Evolutionary conservation across 2,888 invertebrate genomes (phyloP).

Genomic region (Eledona agricola): DNA sequence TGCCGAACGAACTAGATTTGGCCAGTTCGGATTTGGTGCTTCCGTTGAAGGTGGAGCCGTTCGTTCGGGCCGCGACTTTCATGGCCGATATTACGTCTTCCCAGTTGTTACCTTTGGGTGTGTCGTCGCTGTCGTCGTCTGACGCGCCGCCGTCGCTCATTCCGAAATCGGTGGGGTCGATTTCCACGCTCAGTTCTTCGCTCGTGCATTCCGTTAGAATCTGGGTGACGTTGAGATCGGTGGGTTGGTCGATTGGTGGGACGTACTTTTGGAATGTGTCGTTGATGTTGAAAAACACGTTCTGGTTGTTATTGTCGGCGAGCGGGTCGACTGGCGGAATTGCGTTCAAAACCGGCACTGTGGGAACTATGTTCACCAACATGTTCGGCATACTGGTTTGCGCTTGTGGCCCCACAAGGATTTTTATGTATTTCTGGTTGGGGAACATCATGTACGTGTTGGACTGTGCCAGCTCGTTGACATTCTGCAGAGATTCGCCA

Average conservation of each 20-base stretch:
- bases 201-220: slow-evolving; percentile 52
- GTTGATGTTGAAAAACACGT: slow-evolving; percentile 57
- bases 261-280: slow-evolving; percentile 55
- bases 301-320: slow-evolving; percentile 50
- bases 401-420: slow-evolving; percentile 49
- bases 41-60: slow-evolving; percentile 39
- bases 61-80: slow-evolving; percentile 47
- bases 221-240: slow-evolving; percentile 48
- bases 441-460: slow-evolving; percentile 53
- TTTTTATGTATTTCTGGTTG: slow-evolving; percentile 55
- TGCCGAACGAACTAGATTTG: slow-evolving; percentile 38
- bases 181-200: slow-evolving; percentile 59
- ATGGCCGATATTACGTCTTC: slow-evolving; percentile 54
- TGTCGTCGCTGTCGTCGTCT: slow-evolving; percentile 40
- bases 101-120: slow-evolving; percentile 51
- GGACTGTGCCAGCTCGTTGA: slow-evolving; percentile 39
- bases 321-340: slow-evolving; percentile 29
- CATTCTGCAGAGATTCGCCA: not conserved
- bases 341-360: slow-evolving; percentile 36
- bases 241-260: slow-evolving; percentile 26
- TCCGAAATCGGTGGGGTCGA: slow-evolving; percentile 57
- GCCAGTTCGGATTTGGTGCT: slow-evolving; percentile 42
- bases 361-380: slow-evolving; percentile 57
- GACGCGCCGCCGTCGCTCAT: slow-evolving; percentile 45
- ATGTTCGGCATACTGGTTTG: slow-evolving; percentile 43